A percentile compares a stretch with the other conserved stretches of the same genome.
These are phyloP conservation scores for Tyrannus savana DNA, from an alignment of 2,113 vertebrate species.

Conservation along the genomic window DNA sequence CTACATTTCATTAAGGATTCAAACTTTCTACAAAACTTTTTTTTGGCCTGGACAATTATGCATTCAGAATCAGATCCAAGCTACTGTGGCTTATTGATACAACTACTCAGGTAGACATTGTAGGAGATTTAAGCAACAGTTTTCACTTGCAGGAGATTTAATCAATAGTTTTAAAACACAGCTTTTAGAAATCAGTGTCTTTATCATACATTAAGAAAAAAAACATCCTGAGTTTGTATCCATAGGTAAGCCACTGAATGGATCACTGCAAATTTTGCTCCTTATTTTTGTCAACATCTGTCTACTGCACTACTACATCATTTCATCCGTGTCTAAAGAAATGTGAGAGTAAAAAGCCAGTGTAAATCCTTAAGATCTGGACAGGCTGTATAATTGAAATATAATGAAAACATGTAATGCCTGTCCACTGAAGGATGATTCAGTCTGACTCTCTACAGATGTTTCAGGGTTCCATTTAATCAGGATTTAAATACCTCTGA, in stretches of 20 bases:
- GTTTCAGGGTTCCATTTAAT: slow-evolving; percentile 11
- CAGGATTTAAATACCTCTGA: slow-evolving; percentile 24
- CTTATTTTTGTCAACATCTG: not conserved
- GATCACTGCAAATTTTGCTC: not conserved
- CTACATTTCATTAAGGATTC: slow-evolving; percentile 2
- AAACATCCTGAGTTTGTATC: not conserved
- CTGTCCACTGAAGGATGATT: slow-evolving; percentile 6
- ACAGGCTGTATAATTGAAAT: slow-evolving; percentile 17
- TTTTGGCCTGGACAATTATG: not conserved
- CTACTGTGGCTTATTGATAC: not conserved
- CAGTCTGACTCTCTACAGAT: not conserved
- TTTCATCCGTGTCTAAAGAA: not conserved
- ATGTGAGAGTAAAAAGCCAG: not conserved
- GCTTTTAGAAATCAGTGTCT: not conserved
- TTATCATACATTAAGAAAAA: not conserved
- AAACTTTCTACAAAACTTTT: not conserved
- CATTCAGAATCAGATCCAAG: not conserved
- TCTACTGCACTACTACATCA: not conserved
- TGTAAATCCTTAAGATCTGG: slow-evolving; percentile 35
- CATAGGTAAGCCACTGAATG: not conserved
- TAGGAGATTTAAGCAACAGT: not conserved
- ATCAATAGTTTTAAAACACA: not conserved
- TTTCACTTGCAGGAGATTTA: slow-evolving; percentile 6
- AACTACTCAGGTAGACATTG: not conserved
- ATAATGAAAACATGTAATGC: slow-evolving; percentile 21